Conservation (phyloP, 2,888 invertebrate species). For the Zaprionus lineosus region DNA sequence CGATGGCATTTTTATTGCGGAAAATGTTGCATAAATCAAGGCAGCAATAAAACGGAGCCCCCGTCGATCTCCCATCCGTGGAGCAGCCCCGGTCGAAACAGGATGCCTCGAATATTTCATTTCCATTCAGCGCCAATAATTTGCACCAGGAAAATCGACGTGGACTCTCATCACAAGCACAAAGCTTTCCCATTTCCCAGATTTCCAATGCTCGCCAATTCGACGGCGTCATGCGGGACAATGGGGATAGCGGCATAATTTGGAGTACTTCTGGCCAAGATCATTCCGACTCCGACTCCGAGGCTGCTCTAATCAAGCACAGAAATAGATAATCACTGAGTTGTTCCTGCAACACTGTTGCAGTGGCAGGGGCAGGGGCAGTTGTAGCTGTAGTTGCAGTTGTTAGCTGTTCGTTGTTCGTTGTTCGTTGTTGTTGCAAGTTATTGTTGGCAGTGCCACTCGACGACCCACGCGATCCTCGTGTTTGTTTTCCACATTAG, state of each 20-base stretch:
- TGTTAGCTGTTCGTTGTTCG: no score
- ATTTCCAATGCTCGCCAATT: constrained; percentile 38
- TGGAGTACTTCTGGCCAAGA: constrained; percentile 41
- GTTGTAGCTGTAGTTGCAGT: no score
- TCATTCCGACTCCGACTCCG: constrained; percentile 54
- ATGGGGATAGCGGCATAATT: constrained; percentile 56
- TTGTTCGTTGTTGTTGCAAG: no score
- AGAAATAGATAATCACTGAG: constrained; percentile 56
- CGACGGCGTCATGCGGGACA: constrained; percentile 55
- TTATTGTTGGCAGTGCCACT: constrained; percentile 18
- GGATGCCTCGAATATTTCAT: constrained; percentile 60
- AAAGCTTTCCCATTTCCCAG: constrained; percentile 28
- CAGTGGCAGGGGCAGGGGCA: no score
- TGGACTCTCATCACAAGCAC: constrained; percentile 11
- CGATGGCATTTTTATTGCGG: constrained; percentile 75
- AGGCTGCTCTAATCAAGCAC: constrained; percentile 48
- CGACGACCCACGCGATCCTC: constrained; percentile 55
- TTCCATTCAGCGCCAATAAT: constrained; percentile 58
- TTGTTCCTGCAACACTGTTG: constrained; percentile 54
- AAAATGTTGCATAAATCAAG: constrained; percentile 78
- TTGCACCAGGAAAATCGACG: constrained; percentile 53
- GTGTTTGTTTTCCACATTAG: constrained; percentile 60
- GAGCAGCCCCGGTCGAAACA: constrained; percentile 51
- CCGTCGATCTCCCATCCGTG: no score
- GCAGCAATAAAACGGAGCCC: constrained; percentile 69